Conservation (phyloP, 2,113 vertebrate species). For the Neogale vison region DNA sequence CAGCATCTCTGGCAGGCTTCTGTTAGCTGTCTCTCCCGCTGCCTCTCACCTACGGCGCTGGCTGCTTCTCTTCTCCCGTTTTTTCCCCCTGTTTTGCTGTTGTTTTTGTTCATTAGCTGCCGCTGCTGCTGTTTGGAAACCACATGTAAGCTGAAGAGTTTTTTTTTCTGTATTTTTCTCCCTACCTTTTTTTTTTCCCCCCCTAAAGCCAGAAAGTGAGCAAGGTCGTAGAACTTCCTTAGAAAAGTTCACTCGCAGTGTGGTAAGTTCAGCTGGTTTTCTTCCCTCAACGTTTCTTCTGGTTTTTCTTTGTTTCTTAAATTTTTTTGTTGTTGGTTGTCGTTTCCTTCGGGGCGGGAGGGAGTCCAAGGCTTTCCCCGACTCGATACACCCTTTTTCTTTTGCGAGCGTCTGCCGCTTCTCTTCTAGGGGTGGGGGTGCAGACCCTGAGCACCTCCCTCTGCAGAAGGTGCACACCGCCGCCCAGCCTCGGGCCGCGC, state of each 20-base stretch:
- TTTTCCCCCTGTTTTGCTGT: conserved; percentile 77
- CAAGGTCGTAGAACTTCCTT: conserved; percentile 98
- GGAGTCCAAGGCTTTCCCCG: conserved; percentile 57
- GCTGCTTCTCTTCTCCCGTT: conserved; percentile 75
- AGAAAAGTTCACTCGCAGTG: conserved; percentile 98
- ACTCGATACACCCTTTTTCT: conserved; percentile 45
- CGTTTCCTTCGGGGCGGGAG: conserved; percentile 63
- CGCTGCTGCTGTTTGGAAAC: conserved; percentile 79
- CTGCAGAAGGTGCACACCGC: conserved; percentile 63
- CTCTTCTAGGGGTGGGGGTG: conserved; percentile 69
- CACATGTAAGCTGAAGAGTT: conserved; percentile 85
- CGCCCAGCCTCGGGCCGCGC: background rate
- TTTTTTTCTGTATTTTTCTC: conserved; percentile 84
- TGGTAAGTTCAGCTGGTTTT: conserved; percentile 92
- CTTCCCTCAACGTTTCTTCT: conserved; percentile 73
- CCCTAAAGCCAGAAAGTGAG: conserved; percentile 94
- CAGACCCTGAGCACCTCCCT: background rate
- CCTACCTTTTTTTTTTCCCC: conserved; percentile 75
- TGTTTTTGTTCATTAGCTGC: conserved; percentile 80
- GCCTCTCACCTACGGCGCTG: conserved; percentile 79
- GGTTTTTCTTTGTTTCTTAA: conserved; percentile 62
- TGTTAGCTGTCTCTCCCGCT: conserved; percentile 60
- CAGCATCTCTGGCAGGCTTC: conserved; percentile 29
- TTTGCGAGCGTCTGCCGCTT: conserved; percentile 76
- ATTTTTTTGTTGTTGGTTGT: conserved; percentile 49